A percentile compares a stretch with the other conserved stretches of the same genome.
These are phyloP conservation scores for Mongoloraphidia duomilia DNA, from an alignment of 2,888 invertebrate species.

Conservation along the genomic window DNA sequence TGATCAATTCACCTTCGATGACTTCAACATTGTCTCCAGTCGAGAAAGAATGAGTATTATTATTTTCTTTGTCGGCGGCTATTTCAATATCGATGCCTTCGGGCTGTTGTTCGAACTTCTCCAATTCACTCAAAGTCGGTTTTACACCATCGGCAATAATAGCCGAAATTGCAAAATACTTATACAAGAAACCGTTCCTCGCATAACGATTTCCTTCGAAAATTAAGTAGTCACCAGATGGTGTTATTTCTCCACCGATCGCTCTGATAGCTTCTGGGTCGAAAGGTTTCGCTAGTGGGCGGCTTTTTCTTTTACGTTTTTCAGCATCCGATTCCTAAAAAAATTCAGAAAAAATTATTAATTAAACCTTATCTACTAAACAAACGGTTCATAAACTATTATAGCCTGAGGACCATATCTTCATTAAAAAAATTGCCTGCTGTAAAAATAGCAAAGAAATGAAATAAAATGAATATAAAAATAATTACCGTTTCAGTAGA, in stretches of 20 bases:
- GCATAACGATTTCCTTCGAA: constrained; percentile 43
- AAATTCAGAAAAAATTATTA: neutral
- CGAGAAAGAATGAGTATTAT: constrained; percentile 29
- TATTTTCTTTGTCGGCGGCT: constrained; percentile 14
- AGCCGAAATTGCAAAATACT: constrained; percentile 40
- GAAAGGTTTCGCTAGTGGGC: constrained; percentile 36
- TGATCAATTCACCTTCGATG: constrained; percentile 41
- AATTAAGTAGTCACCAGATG: constrained; percentile 40
- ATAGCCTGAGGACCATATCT: no score
- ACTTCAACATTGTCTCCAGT: constrained; percentile 46
- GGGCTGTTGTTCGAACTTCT: constrained; percentile 31
- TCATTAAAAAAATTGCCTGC: no score
- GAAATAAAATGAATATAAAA: no score
- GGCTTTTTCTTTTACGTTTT: constrained; percentile 31
- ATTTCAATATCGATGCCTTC: constrained; percentile 22
- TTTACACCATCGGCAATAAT: constrained; percentile 37
- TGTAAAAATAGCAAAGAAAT: no score
- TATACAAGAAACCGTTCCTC: constrained; percentile 42
- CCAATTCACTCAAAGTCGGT: constrained; percentile 41
- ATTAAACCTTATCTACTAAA: no score
- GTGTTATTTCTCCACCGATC: constrained; percentile 37
- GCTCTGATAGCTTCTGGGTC: constrained; percentile 35
- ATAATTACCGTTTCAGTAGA: constrained; percentile 1
- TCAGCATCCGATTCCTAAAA: constrained; percentile 26
- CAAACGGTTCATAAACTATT: no score